Base-by-base conservation (phyloP, 2,888 invertebrate genomes). In the Sisyra nigra region DNA sequence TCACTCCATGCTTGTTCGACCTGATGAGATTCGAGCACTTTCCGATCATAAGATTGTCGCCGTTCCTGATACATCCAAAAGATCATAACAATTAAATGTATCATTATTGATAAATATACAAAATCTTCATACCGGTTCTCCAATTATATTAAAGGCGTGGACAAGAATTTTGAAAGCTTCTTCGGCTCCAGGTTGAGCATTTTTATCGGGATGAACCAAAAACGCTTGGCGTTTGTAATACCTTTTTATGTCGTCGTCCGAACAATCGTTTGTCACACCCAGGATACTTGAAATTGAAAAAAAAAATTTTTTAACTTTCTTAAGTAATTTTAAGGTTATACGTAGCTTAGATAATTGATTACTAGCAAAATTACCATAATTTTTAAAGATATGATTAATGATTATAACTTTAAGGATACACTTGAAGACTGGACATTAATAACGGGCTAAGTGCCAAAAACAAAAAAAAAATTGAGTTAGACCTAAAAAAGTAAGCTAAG, bases 111-210 rank as follows among this genome's bases (percentile, higher is more conserved):
- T 45, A 32, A 19, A 4, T 11, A 38, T 40, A 39, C 10, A 15
- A 11, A 60, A 60, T 24, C 54, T 52, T 58, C 71, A 66, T 60
- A 87, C 87, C 53, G 87, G 83, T 63, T 85, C 88, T 18, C 92
- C 92, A 52, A 94, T 89, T 58, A 92, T 77, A 60, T 93, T 92
- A 63, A 94, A 94, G 6, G 93, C 93, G 57, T 91, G 86, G 54
- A 89, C 91, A 50, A 94, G 67, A 57, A 94, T 92, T 67, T 93
- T 93, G 62, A 93, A 94, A 31, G 93, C 92, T 63, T 94, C 93
- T 57, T 93, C 93, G 1, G 93, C 92, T 24, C 93, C 93, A 3
- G 91, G 86, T 59, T 89, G 88, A 56, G 83, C 84, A 62, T 93
- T 94, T 66, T 94, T 94, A 59, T 94, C 93, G 0, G 94, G 94